Percentiles rank a stretch among this genome's conserved stretches.
Conservation (phyloP, 2,113 vertebrate species). For the Sinocyclocheilus rhinocerous region DNA sequence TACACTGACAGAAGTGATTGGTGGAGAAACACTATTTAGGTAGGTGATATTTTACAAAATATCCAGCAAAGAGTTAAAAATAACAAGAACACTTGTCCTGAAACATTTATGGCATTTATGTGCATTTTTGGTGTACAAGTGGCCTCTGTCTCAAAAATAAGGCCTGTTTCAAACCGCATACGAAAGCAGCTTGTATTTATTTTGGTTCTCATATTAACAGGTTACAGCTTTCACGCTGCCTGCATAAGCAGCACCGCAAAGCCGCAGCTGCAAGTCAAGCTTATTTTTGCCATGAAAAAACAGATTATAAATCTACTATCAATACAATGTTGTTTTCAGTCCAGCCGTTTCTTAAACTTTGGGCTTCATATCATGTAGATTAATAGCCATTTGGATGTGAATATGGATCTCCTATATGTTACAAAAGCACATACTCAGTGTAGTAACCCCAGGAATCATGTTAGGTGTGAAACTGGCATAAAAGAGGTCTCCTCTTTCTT, state of each 20-base stretch:
- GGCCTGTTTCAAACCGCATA: not conserved
- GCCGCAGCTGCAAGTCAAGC: not conserved
- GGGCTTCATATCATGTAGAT: not conserved
- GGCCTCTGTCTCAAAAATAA: not conserved
- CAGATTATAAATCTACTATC: not conserved
- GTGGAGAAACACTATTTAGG: conserved; percentile 73
- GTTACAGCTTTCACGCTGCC: not conserved
- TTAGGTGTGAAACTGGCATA: not conserved
- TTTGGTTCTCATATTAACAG: conserved; percentile 1
- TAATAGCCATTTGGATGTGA: not conserved
- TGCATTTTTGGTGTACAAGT: not conserved
- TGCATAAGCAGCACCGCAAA: not conserved
- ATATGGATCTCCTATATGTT: not conserved
- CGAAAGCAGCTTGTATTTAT: not conserved
- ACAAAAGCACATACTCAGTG: not conserved
- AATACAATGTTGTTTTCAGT: not conserved
- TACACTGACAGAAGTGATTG: conserved; percentile 68
- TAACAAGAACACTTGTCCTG: not conserved
- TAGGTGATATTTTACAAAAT: conserved; percentile 58
- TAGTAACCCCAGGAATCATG: not conserved
- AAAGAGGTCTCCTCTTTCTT: not conserved
- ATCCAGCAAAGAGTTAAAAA: not conserved
- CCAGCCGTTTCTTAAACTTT: not conserved
- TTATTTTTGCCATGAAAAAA: not conserved
- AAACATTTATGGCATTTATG: not conserved